Evolutionary conservation across 35 echinoderm and acorn worm genomes (phyloP).

Genomic region (Amphiura filiformis): DNA sequence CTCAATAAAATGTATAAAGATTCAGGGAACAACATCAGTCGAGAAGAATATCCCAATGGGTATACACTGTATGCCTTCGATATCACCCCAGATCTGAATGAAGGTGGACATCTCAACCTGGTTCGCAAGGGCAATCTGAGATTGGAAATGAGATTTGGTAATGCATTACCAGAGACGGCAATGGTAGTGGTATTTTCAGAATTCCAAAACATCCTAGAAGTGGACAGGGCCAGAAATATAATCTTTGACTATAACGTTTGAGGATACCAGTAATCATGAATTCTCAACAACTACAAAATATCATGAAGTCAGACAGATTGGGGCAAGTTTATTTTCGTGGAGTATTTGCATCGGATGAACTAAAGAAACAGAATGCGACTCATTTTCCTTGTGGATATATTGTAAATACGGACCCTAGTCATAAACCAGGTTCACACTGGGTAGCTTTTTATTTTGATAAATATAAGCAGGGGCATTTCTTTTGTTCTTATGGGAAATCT

Average conservation of each 20-base stretch:
- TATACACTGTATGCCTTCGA: slow-evolving; percentile 55
- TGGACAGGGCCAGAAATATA: slow-evolving; percentile 35
- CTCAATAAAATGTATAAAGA: slow-evolving; percentile 45
- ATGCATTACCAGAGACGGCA: slow-evolving; percentile 2
- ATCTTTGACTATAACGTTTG: slow-evolving; percentile 44
- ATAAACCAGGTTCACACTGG: slow-evolving; percentile 41
- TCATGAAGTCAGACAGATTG: not conserved
- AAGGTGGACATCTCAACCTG: slow-evolving; percentile 33
- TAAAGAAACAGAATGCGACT: not conserved
- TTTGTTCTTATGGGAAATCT: slow-evolving; percentile 35
- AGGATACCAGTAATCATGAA: slow-evolving; percentile 22
- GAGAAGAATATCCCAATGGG: slow-evolving; percentile 41
- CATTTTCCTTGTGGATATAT: slow-evolving; percentile 2
- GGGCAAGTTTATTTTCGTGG: slow-evolving; percentile 13
- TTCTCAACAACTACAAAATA: slow-evolving; percentile 15
- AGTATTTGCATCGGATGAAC: slow-evolving; percentile 37
- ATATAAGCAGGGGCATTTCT: not conserved
- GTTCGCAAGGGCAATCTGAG: slow-evolving; percentile 35
- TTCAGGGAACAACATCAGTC: slow-evolving; percentile 41
- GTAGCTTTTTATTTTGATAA: slow-evolving; percentile 29
- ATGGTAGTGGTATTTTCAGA: slow-evolving; percentile 45
- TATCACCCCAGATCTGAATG: slow-evolving; percentile 47
- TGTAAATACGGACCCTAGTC: slow-evolving; percentile 24
- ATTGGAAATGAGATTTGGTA: slow-evolving; percentile 46
- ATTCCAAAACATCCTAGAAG: slow-evolving; percentile 33